Conservation (phyloP, 30 jellyfish, hydroid and myxozoan genomes). For the Hydractinia symbiolongicarpus region DNA sequence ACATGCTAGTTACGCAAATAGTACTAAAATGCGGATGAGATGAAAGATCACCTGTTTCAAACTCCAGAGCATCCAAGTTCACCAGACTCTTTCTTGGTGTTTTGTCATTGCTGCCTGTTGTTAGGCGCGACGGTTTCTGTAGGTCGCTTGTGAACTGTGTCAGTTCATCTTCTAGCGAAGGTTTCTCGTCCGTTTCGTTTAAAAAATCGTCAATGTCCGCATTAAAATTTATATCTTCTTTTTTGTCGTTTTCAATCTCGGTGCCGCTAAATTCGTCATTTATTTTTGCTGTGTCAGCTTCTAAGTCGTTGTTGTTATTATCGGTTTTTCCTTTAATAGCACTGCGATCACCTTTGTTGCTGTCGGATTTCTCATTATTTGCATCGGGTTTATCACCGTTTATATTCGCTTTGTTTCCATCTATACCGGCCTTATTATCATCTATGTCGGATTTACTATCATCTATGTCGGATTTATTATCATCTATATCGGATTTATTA, state of each 20-base stretch:
- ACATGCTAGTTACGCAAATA: no score
- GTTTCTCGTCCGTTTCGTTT: not conserved
- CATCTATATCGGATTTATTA: no score
- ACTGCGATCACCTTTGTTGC: not conserved
- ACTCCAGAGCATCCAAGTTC: not conserved
- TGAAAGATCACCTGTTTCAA: not conserved
- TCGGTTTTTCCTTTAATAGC: not conserved
- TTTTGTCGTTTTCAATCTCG: not conserved
- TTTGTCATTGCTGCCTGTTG: not conserved
- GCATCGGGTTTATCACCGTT: no score
- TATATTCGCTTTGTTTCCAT: not conserved
- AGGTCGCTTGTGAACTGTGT: conserved; percentile 3
- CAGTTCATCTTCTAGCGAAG: conserved; percentile 3
- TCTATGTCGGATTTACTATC: no score
- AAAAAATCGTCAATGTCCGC: not conserved
- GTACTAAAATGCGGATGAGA: no score
- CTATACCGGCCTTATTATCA: not conserved
- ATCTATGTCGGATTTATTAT: no score
- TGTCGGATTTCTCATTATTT: no score
- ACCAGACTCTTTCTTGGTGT: not conserved
- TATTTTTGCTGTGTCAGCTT: not conserved
- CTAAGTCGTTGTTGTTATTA: not conserved
- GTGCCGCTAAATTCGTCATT: not conserved
- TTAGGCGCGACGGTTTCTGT: not conserved
- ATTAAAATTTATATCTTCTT: not conserved